These are phyloP conservation scores for Bufo bufo DNA, from an alignment of 2,113 vertebrate species.

Conservation along the genomic window DNA sequence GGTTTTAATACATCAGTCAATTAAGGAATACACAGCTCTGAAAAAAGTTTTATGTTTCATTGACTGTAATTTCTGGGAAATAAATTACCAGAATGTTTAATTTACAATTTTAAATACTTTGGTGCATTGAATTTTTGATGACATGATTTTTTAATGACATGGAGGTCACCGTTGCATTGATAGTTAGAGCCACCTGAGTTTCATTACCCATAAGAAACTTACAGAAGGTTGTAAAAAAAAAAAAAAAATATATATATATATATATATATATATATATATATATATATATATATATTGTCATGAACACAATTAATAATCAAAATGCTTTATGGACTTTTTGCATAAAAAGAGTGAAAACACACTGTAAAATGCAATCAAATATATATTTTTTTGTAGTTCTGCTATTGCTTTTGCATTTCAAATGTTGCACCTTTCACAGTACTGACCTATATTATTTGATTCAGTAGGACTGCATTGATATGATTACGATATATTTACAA, in stretches of 20 bases:
- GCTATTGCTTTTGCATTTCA: no score
- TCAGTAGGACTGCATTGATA: no score
- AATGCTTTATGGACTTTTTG: no score
- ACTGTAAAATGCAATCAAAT: no score
- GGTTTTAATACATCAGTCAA: conserved; percentile 44
- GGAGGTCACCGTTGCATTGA: not conserved
- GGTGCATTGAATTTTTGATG: not conserved
- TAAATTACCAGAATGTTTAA: not conserved
- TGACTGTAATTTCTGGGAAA: not conserved
- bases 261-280: not conserved
- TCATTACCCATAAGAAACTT: not conserved
- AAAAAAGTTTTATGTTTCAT: not conserved
- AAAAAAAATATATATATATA: no score
- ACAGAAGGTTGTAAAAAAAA: no score
- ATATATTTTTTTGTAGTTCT: no score
- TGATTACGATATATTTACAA: no score
- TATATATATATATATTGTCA: no score
- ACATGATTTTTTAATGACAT: not conserved
- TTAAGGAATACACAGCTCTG: conserved; percentile 50
- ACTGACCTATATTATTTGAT: no score
- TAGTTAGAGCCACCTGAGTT: not conserved
- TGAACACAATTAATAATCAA: not conserved
- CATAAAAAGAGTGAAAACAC: no score
- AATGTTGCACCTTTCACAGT: no score
- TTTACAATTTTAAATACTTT: not conserved